Base-by-base conservation (phyloP, 2,888 invertebrate species). In the Eucera pruinosa region DNA sequence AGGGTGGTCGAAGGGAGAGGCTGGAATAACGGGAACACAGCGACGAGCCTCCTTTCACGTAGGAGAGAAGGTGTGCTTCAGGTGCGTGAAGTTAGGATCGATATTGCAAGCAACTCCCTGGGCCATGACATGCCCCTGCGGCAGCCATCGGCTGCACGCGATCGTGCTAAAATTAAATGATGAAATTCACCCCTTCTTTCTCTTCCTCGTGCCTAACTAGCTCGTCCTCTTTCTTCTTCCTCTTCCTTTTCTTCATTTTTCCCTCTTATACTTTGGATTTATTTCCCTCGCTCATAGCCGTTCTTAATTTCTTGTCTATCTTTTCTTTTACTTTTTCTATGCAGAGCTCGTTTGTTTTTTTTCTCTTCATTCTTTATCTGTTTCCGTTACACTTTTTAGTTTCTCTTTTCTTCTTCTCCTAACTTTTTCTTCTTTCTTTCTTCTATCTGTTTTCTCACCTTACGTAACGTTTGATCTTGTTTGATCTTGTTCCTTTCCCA, bases 21-120 rank as follows among this genome's bases (percentile, higher is more conserved):
- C 36, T 45, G 52, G 52, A 66, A 48, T 45, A 71, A 36, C 43
- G 41, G 58, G 57, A 76, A 73, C 36, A 52, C n/a, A 39, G 62
- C 55, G 58, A 25, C 15, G 20, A 65, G 57, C 20, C 39, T 64
- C 62, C 64, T 78, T 78, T 68, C 54, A 57, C 30, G 25, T 55
- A 39, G 30, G 55, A 41, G 58, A 74, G 77, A 80, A 80, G 74
- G 69, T 71, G 75, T 66, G 75, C 70, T 83, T 80, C 80, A 84
- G 85, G 86, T 87, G 87, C 86, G 87, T 87, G 64, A 82, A 77
- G 81, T 80, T 41, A 30, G 79, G 87, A 88, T 88, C 88, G 88
- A 88, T 88, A 88, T 80, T 87, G 87, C 86, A 88, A 85, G 78
- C 82, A 73, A 79, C 83, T 85, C 78, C 76, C 81, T 81, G 82